Percentiles rank a stretch among this genome's conserved stretches.
phyloP scores from a whole-genome alignment of 2,113 vertebrate genomes.

The Engystomops pustulosus region DNA sequence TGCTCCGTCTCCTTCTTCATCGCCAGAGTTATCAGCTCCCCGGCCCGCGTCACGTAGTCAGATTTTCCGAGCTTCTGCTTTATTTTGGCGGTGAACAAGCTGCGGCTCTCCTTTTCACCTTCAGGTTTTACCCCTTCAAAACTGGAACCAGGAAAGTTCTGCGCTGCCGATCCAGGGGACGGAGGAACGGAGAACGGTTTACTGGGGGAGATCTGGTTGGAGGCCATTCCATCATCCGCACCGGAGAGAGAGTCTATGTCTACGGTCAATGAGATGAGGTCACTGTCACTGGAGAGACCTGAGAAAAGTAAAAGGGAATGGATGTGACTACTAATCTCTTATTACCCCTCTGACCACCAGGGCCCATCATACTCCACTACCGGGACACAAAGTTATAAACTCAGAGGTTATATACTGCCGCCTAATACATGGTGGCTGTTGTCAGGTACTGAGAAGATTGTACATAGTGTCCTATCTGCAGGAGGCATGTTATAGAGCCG shows the following conservation, averaged over 20 bases:
- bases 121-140: constrained; percentile 77
- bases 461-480: too few species aligned
- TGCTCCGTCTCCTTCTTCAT: constrained; percentile 89
- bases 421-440: too few species aligned
- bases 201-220: constrained; percentile 87
- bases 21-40: constrained; percentile 88
- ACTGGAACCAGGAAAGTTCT: constrained; percentile 66
- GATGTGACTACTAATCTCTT: too few species aligned
- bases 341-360: too few species aligned
- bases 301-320: background rate
- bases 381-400: too few species aligned
- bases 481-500: too few species aligned
- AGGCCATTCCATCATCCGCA: constrained; percentile 97
- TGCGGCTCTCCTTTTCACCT: constrained; percentile 71
- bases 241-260: constrained; percentile 88
- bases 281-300: constrained; percentile 91
- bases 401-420: too few species aligned
- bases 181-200: constrained; percentile 73
- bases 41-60: constrained; percentile 91
- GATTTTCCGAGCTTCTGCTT: constrained; percentile 77
- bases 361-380: too few species aligned
- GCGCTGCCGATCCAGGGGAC: constrained; percentile 67
- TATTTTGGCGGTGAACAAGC: constrained; percentile 80
- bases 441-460: too few species aligned
- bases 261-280: constrained; percentile 84